These are phyloP conservation scores for Accipiter cooperii DNA, from an alignment of 2,113 vertebrate genomes.

Conservation along the genomic window DNA sequence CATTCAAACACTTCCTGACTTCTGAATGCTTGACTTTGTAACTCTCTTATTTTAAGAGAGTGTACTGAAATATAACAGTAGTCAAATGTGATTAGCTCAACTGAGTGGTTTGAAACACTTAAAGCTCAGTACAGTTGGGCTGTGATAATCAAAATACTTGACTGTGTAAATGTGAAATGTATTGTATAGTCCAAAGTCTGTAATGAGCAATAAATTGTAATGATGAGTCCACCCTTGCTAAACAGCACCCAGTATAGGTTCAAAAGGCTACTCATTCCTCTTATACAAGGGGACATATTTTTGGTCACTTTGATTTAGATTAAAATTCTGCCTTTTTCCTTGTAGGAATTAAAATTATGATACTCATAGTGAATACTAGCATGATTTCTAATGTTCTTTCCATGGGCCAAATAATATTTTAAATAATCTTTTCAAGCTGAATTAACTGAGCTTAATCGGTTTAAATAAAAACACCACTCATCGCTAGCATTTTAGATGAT, in stretches of 20 bases:
- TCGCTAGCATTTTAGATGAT: neutral
- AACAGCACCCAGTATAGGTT: neutral
- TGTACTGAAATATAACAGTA: neutral
- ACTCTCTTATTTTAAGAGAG: neutral
- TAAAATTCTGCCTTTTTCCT: neutral
- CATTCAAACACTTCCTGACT: neutral
- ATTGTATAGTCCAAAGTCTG: neutral
- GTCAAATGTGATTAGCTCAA: neutral
- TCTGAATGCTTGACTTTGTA: neutral
- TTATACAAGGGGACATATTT: neutral
- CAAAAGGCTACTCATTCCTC: neutral
- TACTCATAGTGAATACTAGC: neutral
- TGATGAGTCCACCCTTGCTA: neutral
- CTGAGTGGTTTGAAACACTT: neutral
- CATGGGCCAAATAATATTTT: neutral
- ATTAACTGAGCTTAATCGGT: conserved; percentile 17
- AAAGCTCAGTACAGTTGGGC: neutral
- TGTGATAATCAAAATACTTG: neutral
- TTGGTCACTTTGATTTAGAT: neutral
- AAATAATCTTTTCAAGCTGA: conserved; percentile 10
- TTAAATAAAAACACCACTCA: neutral
- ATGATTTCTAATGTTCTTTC: neutral
- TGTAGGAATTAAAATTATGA: neutral
- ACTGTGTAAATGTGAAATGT: neutral
- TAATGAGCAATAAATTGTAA: neutral